Evolutionary conservation across 2,888 invertebrate species (phyloP).

Genomic region (Erebia aethiops): DNA sequence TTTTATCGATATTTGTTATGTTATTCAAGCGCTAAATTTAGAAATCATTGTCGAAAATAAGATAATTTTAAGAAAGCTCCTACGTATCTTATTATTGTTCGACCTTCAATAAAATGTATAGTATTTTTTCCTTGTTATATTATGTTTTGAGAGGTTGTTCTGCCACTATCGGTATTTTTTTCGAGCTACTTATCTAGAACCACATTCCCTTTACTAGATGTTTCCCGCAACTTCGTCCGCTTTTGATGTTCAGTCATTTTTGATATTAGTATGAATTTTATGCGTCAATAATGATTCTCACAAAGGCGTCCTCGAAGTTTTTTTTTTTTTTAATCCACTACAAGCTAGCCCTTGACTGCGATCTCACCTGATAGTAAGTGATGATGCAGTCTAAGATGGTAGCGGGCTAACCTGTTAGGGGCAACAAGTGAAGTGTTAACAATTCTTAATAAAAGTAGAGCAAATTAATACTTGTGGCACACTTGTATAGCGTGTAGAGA

Average conservation of each 20-base stretch:
- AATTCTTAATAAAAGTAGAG: neutral
- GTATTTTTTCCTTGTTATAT: slow-evolving; percentile 1
- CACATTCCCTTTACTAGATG: too few relatives aligned
- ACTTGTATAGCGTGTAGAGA: neutral
- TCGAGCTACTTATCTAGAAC: too few relatives aligned
- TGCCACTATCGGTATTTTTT: neutral
- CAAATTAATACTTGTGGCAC: neutral
- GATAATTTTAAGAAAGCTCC: neutral
- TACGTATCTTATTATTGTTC: neutral
- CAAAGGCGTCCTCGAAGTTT: neutral
- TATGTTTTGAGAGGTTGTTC: neutral
- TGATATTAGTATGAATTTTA: neutral
- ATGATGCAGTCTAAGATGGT: too few relatives aligned
- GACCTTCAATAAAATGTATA: neutral
- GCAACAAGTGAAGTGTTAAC: too few relatives aligned
- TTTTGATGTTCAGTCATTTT: too few relatives aligned
- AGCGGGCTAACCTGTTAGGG: too few relatives aligned
- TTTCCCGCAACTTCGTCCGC: too few relatives aligned
- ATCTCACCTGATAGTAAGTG: too few relatives aligned
- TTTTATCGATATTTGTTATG: neutral
- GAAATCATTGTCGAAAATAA: neutral
- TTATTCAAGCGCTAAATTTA: neutral
- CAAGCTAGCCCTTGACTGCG: too few relatives aligned
- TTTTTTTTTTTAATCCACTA: too few relatives aligned
- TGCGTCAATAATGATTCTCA: neutral